A percentile compares a stretch with the other conserved stretches of the same genome.
Conservation (phyloP, 2,888 invertebrate species). For the Cerceris ruficornis region DNA sequence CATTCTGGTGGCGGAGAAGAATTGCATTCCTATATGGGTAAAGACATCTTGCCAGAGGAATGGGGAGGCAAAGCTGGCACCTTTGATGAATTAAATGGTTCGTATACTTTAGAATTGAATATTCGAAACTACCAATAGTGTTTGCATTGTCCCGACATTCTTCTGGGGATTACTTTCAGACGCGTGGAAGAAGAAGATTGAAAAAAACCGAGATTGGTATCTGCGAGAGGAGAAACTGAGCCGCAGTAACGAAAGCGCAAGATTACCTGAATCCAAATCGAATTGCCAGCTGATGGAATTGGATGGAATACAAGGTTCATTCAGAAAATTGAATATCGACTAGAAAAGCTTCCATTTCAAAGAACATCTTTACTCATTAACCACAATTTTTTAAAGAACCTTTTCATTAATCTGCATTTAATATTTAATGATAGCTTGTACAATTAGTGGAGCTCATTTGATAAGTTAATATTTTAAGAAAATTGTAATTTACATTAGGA, state of each 20-base stretch:
- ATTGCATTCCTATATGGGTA: slow-evolving; percentile 78
- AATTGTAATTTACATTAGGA: too few species aligned
- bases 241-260: slow-evolving; percentile 73
- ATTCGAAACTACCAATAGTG: background rate
- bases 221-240: slow-evolving; percentile 77
- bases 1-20: slow-evolving; percentile 79
- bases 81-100: slow-evolving; percentile 76
- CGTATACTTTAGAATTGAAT: background rate
- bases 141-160: background rate
- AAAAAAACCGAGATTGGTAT: slow-evolving; percentile 77
- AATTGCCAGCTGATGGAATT: slow-evolving; percentile 68
- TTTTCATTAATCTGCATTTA: too few species aligned
- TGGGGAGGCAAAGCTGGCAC: slow-evolving; percentile 81
- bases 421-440: too few species aligned
- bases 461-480: too few species aligned
- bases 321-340: slow-evolving; percentile 78
- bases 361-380: background rate
- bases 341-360: slow-evolving; percentile 37
- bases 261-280: slow-evolving; percentile 70
- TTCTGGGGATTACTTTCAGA: slow-evolving; percentile 58
- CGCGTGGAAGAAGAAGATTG: slow-evolving; percentile 76
- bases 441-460: too few species aligned
- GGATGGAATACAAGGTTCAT: slow-evolving; percentile 77
- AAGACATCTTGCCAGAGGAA: slow-evolving; percentile 81
- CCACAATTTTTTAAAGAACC: too few species aligned